These are phyloP conservation scores for Desmodus rotundus DNA, from an alignment of 2,113 vertebrate genomes.

Conservation along the genomic window DNA sequence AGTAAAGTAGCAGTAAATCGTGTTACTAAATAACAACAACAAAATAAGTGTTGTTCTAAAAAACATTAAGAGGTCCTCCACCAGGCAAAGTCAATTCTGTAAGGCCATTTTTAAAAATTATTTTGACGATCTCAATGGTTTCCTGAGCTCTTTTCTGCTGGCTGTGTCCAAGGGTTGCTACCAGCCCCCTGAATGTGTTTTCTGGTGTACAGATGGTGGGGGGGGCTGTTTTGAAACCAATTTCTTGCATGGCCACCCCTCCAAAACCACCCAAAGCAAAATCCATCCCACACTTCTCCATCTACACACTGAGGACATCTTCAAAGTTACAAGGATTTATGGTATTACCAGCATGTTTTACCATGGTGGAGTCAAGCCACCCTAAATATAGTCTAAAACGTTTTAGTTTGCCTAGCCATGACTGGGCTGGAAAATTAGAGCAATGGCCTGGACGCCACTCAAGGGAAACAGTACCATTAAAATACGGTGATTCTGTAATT, in stretches of 20 bases:
- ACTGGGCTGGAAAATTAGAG: constrained; percentile 42
- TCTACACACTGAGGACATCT: constrained; percentile 37
- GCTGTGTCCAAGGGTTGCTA: neutral
- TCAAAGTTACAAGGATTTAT: constrained; percentile 18
- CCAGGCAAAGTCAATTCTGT: neutral
- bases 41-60: neutral
- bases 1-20: neutral
- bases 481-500: constrained; percentile 15
- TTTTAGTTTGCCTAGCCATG: constrained; percentile 28
- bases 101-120: neutral
- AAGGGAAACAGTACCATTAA: constrained; percentile 65
- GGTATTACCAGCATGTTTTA: constrained; percentile 3
- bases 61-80: neutral
- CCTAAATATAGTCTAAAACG: constrained; percentile 50
- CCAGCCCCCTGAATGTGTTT: neutral
- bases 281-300: neutral
- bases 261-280: constrained; percentile 43
- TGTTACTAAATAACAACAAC: neutral
- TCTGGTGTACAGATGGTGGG: constrained; percentile 15
- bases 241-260: constrained; percentile 25
- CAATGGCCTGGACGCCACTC: neutral
- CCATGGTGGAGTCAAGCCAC: constrained; percentile 33
- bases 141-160: neutral
- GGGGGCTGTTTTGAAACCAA: constrained; percentile 55
- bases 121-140: neutral